Percentiles rank a stretch among this genome's conserved stretches.
Evolutionary conservation across 2,888 invertebrate genomes (phyloP).

Genomic region (Trichogramma dendrolimi): DNA sequence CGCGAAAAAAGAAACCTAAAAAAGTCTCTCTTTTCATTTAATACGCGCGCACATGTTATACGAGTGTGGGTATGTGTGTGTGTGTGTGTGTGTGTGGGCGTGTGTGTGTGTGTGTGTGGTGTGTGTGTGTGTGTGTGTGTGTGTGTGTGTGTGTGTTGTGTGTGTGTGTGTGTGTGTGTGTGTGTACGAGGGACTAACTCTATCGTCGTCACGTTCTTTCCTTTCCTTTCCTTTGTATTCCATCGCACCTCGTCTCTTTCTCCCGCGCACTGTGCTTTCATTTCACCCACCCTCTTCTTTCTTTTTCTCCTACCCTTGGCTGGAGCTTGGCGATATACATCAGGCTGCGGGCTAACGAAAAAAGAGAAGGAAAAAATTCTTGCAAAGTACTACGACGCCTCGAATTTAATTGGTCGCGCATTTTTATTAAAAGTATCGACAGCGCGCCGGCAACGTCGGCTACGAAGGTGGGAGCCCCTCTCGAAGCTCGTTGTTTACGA

Average conservation of each 20-base stretch:
- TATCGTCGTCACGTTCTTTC: constrained; percentile 19
- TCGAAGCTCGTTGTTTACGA: constrained; percentile 44
- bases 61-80: no score
- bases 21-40: constrained; percentile 21
- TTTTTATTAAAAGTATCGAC: constrained; percentile 52
- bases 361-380: constrained; percentile 28
- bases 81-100: no score
- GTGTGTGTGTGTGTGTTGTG: no score
- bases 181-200: no score
- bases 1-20: constrained; percentile 12
- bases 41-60: constrained; percentile 7
- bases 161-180: no score
- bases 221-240: constrained; percentile 18
- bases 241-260: constrained; percentile 21
- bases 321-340: background rate
- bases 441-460: constrained; percentile 28
- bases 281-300: constrained; percentile 25
- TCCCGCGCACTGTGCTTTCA: constrained; percentile 28
- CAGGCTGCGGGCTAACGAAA: constrained; percentile 26
- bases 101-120: no score
- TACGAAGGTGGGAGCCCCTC: no score
- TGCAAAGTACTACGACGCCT: no score
- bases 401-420: constrained; percentile 47
- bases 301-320: no score
- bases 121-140: no score